These are phyloP conservation scores for Planococcus citri DNA, from an alignment of 1,140 invertebrate species.

Conservation along the genomic window DNA sequence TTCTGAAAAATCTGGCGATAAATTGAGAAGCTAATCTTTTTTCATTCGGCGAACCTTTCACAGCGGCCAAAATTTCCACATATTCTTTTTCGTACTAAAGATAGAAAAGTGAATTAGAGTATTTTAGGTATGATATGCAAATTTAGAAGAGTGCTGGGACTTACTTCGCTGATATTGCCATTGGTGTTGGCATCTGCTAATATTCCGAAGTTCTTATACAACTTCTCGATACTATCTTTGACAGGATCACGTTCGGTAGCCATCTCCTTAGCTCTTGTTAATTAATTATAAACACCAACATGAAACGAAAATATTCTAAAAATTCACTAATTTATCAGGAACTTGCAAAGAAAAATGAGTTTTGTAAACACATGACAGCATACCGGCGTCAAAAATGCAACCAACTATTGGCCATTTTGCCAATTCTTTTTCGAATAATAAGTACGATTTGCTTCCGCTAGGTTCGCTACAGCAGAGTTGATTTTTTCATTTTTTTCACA, in stretches of 20 bases:
- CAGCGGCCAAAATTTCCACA: slow-evolving; percentile 68
- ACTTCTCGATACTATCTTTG: slow-evolving; percentile 64
- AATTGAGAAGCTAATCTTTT: slow-evolving; percentile 89
- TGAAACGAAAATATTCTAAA: too few relatives aligned
- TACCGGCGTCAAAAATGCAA: too few relatives aligned
- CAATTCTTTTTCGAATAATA: too few relatives aligned
- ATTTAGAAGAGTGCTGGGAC: slow-evolving; percentile 27
- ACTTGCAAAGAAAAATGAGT: too few relatives aligned
- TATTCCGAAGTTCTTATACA: slow-evolving; percentile 84
- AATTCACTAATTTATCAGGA: too few relatives aligned
- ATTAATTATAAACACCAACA: too few relatives aligned
- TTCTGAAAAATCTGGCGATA: slow-evolving; percentile 85
- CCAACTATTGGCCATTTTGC: too few relatives aligned
- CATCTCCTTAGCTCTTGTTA: background rate
- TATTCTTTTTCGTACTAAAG: slow-evolving; percentile 86
- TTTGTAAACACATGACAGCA: too few relatives aligned
- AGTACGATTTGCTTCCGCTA: too few relatives aligned
- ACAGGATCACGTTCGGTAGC: background rate
- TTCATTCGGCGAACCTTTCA: slow-evolving; percentile 74
- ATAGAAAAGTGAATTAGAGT: background rate
- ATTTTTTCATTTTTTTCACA: too few relatives aligned
- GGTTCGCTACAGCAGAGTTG: too few relatives aligned
- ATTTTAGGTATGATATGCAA: background rate
- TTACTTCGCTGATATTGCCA: slow-evolving; percentile 74
- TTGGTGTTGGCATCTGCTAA: slow-evolving; percentile 80